phyloP scores from a whole-genome alignment of 2,797 vertebrate genomes.

The Lithobates pipiens region DNA sequence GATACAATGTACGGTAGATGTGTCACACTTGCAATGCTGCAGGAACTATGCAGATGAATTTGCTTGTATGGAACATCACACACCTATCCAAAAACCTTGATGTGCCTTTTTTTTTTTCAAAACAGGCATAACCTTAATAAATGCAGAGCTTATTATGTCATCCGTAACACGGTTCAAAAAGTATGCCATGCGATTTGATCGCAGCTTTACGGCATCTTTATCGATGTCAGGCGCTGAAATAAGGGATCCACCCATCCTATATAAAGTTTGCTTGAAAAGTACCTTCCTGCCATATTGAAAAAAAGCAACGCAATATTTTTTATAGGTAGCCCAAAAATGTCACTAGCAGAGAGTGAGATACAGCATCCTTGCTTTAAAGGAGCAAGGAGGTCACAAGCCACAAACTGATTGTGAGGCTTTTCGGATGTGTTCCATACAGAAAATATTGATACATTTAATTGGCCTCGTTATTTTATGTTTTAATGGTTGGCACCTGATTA shows the following conservation, averaged over 20 bases:
- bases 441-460: not conserved
- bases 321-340: not conserved
- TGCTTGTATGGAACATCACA: constrained; percentile 44
- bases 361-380: not conserved
- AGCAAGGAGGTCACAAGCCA: constrained; percentile 22
- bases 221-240: constrained; percentile 22
- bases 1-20: constrained; percentile 50
- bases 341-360: not conserved
- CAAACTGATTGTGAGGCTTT: constrained; percentile 5
- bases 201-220: constrained; percentile 36
- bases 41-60: constrained; percentile 53
- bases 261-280: constrained; percentile 40
- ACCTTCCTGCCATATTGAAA: not conserved
- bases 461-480: not conserved
- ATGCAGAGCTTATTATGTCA: not conserved
- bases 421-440: not conserved
- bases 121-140: constrained; percentile 16
- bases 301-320: not conserved
- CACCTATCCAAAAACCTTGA: constrained; percentile 7
- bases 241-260: constrained; percentile 44
- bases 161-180: not conserved
- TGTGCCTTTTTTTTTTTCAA: not conserved
- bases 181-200: not conserved
- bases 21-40: constrained; percentile 49
- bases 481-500: not conserved